A percentile compares a stretch with the other conserved stretches of the same genome.
phyloP scores from a whole-genome alignment of 2,888 invertebrate species.

The Nomada flava region DNA sequence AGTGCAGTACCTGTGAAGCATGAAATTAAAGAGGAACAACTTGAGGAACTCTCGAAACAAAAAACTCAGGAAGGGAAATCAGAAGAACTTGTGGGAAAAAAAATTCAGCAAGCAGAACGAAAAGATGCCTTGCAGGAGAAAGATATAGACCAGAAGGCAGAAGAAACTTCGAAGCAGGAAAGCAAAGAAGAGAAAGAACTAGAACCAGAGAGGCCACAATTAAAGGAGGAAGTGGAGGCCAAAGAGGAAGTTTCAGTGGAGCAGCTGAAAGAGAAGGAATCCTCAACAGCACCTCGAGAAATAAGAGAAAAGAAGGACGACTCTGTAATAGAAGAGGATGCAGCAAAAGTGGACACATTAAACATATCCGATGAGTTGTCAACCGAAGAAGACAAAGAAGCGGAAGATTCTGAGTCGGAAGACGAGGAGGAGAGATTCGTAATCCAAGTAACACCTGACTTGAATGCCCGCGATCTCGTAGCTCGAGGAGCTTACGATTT shows the following conservation, averaged over 20 bases:
- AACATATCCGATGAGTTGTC: not conserved
- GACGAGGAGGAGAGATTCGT: slow-evolving; percentile 69
- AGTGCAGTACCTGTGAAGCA: no score
- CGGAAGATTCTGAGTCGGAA: slow-evolving; percentile 14
- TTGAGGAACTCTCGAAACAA: not conserved
- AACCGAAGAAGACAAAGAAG: not conserved
- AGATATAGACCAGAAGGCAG: not conserved
- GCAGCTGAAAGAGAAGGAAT: not conserved
- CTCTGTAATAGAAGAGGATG: not conserved
- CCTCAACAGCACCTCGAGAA: not conserved
- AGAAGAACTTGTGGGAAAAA: not conserved
- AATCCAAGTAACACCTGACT: slow-evolving; percentile 86
- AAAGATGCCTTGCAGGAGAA: not conserved
- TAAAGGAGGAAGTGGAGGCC: not conserved
- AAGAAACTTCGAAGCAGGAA: not conserved
- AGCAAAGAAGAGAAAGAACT: not conserved
- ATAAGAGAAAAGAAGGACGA: not conserved
- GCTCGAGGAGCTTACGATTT: slow-evolving; percentile 92
- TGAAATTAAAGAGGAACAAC: not conserved
- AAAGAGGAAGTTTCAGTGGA: not conserved
- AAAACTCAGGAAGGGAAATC: not conserved
- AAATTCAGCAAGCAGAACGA: not conserved
- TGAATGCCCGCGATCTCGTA: slow-evolving; percentile 90
- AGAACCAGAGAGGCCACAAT: not conserved
- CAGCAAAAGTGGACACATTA: not conserved